Percentiles rank a stretch among this genome's conserved stretches.
Evolutionary conservation across 2,113 vertebrate species (phyloP).

Genomic region (Melanotaenia duboulayi): DNA sequence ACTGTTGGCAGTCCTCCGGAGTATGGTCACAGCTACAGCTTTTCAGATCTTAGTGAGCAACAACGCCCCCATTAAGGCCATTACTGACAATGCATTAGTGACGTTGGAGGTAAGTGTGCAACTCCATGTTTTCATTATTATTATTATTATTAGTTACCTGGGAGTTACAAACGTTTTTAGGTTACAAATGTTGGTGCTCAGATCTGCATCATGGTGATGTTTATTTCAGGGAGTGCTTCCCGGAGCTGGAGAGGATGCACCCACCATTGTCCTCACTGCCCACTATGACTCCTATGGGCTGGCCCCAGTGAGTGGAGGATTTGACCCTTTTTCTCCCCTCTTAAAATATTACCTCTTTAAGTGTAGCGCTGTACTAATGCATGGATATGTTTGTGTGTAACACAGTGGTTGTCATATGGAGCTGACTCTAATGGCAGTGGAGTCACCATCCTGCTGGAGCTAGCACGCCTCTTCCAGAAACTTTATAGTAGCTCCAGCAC

Average conservation of each 20-base stretch:
- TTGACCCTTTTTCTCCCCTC: background rate
- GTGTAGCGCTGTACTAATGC: background rate
- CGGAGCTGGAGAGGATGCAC: conserved; percentile 75
- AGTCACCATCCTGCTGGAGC: conserved; percentile 80
- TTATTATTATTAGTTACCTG: too few species aligned
- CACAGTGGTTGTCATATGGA: conserved; percentile 85
- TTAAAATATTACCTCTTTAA: background rate
- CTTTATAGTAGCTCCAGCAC: conserved; percentile 77
- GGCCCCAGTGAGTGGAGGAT: conserved; percentile 76
- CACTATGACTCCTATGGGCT: conserved; percentile 85
- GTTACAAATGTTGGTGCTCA: background rate
- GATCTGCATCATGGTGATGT: conserved; percentile 6
- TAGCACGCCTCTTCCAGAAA: conserved; percentile 81
- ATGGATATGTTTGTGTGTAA: conserved; percentile 14
- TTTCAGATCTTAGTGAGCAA: conserved; percentile 85
- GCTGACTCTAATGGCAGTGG: conserved; percentile 86
- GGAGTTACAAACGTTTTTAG: too few species aligned
- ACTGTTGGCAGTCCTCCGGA: conserved; percentile 77
- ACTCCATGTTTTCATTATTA: background rate
- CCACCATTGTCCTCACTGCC: conserved; percentile 83
- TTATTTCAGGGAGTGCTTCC: conserved; percentile 79
- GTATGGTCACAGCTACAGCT: conserved; percentile 82
- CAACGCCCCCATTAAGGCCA: conserved; percentile 76
- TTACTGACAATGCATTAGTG: conserved; percentile 73
- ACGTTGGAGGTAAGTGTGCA: conserved; percentile 80